phyloP scores from a whole-genome alignment of 2,113 vertebrate species.

The Bujurquina vittata region DNA sequence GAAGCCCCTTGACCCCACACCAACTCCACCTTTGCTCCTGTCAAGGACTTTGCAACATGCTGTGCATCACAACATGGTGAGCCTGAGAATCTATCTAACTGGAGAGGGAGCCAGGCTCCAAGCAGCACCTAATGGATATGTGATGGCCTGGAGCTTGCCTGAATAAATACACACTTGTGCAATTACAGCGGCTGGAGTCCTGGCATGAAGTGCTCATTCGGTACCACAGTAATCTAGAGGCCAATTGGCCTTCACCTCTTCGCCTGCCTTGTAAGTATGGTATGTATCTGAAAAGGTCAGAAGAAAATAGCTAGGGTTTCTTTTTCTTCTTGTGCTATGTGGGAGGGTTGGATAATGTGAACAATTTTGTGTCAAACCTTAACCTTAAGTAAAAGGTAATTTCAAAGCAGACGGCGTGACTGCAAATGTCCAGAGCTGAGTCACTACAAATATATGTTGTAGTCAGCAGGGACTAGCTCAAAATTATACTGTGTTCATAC shows the following conservation, averaged over 20 bases:
- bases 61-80: slow-evolving; percentile 20
- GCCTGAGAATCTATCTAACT: slow-evolving; percentile 42
- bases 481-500: background rate
- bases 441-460: background rate
- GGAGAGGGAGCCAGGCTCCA: slow-evolving; percentile 11
- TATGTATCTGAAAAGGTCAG: slow-evolving; percentile 58
- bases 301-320: slow-evolving; percentile 9
- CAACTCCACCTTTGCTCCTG: slow-evolving; percentile 13
- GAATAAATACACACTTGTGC: slow-evolving; percentile 53
- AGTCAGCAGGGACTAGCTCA: background rate
- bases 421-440: background rate
- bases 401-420: background rate
- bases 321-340: background rate
- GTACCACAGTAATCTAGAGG: slow-evolving; percentile 42
- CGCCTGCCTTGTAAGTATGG: slow-evolving; percentile 41
- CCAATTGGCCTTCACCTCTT: slow-evolving; percentile 40
- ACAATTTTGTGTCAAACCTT: background rate
- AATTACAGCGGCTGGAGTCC: slow-evolving; percentile 52
- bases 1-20: slow-evolving; percentile 5
- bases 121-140: slow-evolving; percentile 51
- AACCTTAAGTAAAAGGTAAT: background rate
- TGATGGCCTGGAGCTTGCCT: slow-evolving; percentile 44
- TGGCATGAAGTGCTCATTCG: slow-evolving; percentile 33
- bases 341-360: slow-evolving; percentile 6
- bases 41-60: slow-evolving; percentile 19